Percentiles rank a stretch among this genome's conserved stretches.
These are phyloP conservation scores for Labeo rohita DNA, from an alignment of 2,113 vertebrate species.

Conservation along the genomic window DNA sequence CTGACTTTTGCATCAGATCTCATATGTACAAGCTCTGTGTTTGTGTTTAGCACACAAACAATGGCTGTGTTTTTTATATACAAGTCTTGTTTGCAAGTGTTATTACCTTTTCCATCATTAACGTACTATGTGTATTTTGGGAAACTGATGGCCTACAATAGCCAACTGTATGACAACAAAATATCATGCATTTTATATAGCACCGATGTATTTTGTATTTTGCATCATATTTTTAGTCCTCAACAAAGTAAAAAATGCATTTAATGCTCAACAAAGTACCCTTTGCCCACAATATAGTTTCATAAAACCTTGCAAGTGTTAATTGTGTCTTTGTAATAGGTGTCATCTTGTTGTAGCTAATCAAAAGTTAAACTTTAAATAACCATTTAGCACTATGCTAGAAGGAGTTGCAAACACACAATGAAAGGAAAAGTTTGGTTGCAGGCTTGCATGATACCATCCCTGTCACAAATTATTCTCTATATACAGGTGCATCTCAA, in stretches of 20 bases:
- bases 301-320: not conserved
- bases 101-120: not conserved
- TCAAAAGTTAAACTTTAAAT: not conserved
- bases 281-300: not conserved
- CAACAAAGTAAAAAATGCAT: not conserved
- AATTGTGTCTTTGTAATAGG: not conserved
- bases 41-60: not conserved
- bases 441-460: not conserved
- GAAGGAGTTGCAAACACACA: not conserved
- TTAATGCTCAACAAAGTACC: not conserved
- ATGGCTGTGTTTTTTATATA: not conserved
- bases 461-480: not conserved
- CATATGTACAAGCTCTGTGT: conserved; percentile 33
- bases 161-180: not conserved
- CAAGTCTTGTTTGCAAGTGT: not conserved
- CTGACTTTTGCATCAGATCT: conserved; percentile 52
- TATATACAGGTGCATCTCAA: too few species aligned
- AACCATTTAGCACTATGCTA: not conserved
- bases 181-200: not conserved
- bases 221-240: not conserved
- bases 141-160: not conserved
- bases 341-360: not conserved
- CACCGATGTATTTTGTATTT: not conserved
- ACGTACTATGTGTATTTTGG: conserved; percentile 1
- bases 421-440: not conserved